These are phyloP conservation scores for Pardalotus punctatus DNA, from an alignment of 2,113 vertebrate species.

Conservation along the genomic window DNA sequence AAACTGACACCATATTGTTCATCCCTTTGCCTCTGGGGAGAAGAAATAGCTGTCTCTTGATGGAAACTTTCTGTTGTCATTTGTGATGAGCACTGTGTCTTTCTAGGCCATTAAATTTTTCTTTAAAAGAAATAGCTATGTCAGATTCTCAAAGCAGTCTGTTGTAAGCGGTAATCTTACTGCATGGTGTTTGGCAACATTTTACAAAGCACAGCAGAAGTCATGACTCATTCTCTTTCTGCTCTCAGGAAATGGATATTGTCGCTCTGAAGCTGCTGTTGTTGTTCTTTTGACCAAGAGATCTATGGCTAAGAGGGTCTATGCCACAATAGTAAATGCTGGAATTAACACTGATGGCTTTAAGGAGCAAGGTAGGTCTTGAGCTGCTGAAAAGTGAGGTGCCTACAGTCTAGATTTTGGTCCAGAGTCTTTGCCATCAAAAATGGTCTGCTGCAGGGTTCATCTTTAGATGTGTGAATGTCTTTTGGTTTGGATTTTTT, in stretches of 20 bases:
- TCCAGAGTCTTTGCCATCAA: neutral
- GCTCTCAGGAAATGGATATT: conserved; percentile 87
- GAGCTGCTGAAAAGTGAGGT: neutral
- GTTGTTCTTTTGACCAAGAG: conserved; percentile 84
- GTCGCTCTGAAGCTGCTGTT: conserved; percentile 91
- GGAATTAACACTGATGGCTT: conserved; percentile 93
- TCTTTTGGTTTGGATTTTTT: neutral
- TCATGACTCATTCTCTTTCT: neutral
- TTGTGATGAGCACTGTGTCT: neutral
- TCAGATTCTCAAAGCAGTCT: neutral
- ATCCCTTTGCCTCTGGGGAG: neutral
- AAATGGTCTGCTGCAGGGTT: neutral
- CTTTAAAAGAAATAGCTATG: neutral
- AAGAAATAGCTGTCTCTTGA: neutral
- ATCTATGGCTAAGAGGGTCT: conserved; percentile 85
- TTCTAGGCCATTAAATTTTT: neutral
- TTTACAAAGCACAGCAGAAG: neutral
- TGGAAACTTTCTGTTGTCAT: neutral
- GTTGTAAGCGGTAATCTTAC: neutral
- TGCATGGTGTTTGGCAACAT: neutral
- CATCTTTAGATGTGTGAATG: neutral
- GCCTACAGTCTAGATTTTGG: neutral
- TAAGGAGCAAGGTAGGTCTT: conserved; percentile 90
- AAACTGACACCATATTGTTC: neutral
- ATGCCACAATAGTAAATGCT: conserved; percentile 89